Base-by-base conservation (phyloP, 2,113 vertebrate genomes). In the Tupaia chinensis region DNA sequence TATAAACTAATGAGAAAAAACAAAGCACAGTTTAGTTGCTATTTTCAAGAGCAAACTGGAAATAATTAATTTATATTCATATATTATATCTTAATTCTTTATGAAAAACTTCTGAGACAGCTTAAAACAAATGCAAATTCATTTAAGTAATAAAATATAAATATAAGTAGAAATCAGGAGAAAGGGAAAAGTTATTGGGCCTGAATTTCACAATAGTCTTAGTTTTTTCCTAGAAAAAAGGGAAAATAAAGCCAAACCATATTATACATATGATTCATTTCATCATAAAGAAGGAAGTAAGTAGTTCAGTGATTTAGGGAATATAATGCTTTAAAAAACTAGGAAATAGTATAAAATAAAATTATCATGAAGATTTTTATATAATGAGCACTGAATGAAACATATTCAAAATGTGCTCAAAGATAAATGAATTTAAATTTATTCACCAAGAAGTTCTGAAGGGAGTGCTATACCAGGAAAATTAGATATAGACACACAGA, bases 211-310 rank as follows among this genome's bases (percentile, higher is more conserved):
- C 20, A 77, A 61, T 93, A 93, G 76, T n/a, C 76, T 96, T 96
- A 95, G 76, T 77, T 96, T 13, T 87, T 17, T 84, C 44, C 44
- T 69, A 54, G 17, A 73, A 8, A 8, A 86, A 95, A 91, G 68
- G 9, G 14, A 89, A 96, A 96, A 66, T 94, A 80, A 86, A 89
- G 87, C 74, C 6, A 27, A 78, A 83, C 32, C 5, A 0, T 91
- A 56, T 84, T 54, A 94, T 92, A 96, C 76, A 69, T 83, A 68
- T 9, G 7, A 8, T 79, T 89, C 56, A 89, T 92, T 96, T 93
- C 9, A 87, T 92, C 68, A 78, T 77, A 79, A 91, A 85, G 23
- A 20, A 95, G 68, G 56, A 93, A 84, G 34, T 15, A 76, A 84
- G 34, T 15, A 76, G 14, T 65, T 0, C 17, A 95, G 74, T 53